phyloP scores from a whole-genome alignment of 2,888 invertebrate genomes.

The Itoplectis maculator region DNA sequence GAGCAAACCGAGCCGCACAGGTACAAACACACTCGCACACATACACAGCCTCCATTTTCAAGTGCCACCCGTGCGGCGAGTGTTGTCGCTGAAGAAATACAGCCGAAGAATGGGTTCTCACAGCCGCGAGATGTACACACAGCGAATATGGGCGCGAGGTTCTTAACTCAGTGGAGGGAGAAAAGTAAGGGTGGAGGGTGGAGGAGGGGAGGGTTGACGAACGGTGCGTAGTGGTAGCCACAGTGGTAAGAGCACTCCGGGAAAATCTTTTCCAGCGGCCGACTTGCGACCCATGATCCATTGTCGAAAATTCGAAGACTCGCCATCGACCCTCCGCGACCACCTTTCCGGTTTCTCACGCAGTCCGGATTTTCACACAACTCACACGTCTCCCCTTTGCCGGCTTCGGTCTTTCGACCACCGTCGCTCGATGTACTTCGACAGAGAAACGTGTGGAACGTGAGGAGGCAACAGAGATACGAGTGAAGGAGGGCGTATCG shows the following conservation, averaged over 20 bases:
- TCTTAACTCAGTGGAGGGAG: too few species aligned
- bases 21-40: neutral
- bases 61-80: constrained; percentile 21
- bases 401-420: neutral
- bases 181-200: too few species aligned
- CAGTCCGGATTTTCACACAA: neutral
- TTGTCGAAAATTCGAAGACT: neutral
- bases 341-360: neutral
- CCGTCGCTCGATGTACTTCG: neutral
- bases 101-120: constrained; percentile 4
- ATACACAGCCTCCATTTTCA: constrained; percentile 47
- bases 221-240: neutral
- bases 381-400: constrained; percentile 12
- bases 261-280: neutral
- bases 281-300: neutral
- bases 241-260: neutral
- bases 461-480: neutral
- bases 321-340: constrained; percentile 10
- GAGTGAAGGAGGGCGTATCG: constrained; percentile 51
- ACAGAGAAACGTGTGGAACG: constrained; percentile 3
- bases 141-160: neutral
- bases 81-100: constrained; percentile 34
- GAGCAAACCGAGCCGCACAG: constrained; percentile 4
- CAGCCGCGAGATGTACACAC: constrained; percentile 1
- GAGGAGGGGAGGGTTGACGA: neutral